Base-by-base conservation (phyloP, 2,888 invertebrate genomes). In the Rhodophaea formosa region DNA sequence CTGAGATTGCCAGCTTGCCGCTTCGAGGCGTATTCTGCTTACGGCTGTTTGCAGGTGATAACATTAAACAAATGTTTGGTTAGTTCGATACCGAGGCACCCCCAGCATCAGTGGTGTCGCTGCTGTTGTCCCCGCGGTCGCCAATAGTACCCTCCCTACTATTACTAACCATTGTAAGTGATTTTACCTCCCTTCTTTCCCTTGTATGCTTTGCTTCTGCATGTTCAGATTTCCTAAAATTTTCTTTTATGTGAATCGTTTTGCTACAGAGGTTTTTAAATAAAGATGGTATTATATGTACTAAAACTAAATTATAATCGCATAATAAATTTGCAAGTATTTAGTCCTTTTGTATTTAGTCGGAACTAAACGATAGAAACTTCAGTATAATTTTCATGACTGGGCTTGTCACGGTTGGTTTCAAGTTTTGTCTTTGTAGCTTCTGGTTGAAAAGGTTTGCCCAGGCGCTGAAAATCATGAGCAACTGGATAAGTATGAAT, bases 21-120 rank as follows among this genome's bases (percentile, higher is more conserved):
- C 86, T 87, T 87, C 74, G 76, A 77, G 74, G 84, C 85, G 80
- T 82, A 81, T 79, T 86, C 74, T 80, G 87, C 88, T 88, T 85
- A 75, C 73, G 77, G 84, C 86, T 84, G 79, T 84, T 88, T 88
- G 77, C 89, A 91, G 88, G 88, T 89, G 89, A 90, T 91, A 89
- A 91, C 85, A 90, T 87, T 75, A 89, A 89, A 84, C 82, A 85
- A 89, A 89, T 91, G 87, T 90, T 90, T 88, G 84, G 82, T 87
- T 91, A 92, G 91, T 90, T 87, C 91, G 91, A 68, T 91, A 91
- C 83, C 87, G 88, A 67, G 88, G 84, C 70, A 76, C 88, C 66
- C 78, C 82, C 61, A 71, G 75, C 65, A 70, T 79, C 74, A 68
- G 71, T 71, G 77, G 73, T 1, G 49, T 39, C 39, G 39, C 58